Percentiles rank a stretch among this genome's conserved stretches.
phyloP scores from a whole-genome alignment of 2,113 vertebrate species.

The Pygoscelis antarcticus region DNA sequence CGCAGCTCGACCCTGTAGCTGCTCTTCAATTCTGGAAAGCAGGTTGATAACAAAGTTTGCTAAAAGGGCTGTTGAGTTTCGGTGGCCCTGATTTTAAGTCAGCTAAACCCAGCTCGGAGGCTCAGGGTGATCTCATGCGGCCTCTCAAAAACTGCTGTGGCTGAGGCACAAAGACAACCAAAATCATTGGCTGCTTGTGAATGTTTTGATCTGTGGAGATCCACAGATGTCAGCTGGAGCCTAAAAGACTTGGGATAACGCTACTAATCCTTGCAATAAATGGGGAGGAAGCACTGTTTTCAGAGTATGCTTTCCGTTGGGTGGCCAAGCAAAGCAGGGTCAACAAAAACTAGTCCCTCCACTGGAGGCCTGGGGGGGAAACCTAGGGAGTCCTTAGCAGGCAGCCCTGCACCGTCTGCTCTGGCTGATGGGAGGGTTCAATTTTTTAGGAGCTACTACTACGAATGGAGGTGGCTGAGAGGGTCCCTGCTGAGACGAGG shows the following conservation, averaged over 20 bases:
- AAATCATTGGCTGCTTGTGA: not conserved
- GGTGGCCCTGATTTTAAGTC: not conserved
- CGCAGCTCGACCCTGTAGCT: rapidly evolving
- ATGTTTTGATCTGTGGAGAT: not conserved
- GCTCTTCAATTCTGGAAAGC: not conserved
- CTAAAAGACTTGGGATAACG: not conserved
- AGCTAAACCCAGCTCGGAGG: not conserved
- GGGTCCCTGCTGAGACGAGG: not conserved
- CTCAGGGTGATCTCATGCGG: not conserved
- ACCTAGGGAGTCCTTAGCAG: not conserved
- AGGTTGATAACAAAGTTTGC: not conserved
- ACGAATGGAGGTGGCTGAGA: not conserved
- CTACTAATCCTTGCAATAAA: not conserved
- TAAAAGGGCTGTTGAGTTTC: not conserved
- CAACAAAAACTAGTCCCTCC: not conserved
- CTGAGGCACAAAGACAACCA: not conserved
- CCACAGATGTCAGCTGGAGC: not conserved
- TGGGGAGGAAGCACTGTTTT: not conserved
- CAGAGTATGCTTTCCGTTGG: rapidly evolving
- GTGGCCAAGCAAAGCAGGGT: not conserved
- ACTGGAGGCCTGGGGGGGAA: not conserved
- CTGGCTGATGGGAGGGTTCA: not conserved
- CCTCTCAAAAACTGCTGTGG: not conserved
- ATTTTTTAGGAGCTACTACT: not conserved
- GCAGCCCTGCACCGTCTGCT: not conserved